These are phyloP conservation scores for Notodonta ziczac DNA, from an alignment of 2,888 invertebrate species.

Conservation along the genomic window DNA sequence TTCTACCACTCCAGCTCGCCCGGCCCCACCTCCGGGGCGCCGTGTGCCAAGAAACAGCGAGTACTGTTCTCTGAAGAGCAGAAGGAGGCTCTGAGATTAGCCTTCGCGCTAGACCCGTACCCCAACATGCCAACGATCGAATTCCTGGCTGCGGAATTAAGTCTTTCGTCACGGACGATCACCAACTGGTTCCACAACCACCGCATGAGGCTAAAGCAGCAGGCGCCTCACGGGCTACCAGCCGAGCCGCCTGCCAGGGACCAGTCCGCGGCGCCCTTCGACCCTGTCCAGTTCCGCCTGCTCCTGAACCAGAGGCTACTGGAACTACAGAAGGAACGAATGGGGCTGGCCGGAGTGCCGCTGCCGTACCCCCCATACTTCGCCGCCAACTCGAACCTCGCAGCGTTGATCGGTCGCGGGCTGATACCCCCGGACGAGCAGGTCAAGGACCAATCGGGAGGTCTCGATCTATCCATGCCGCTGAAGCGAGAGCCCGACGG, in stretches of 20 bases:
- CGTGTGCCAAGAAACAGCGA: slow-evolving; percentile 96
- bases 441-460: slow-evolving; percentile 92
- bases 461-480: slow-evolving; percentile 94
- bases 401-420: slow-evolving; percentile 90
- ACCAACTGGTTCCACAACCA: slow-evolving; percentile 99
- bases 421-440: slow-evolving; percentile 84
- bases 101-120: slow-evolving; percentile 98
- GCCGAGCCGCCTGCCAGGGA: slow-evolving; percentile 91
- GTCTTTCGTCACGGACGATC: slow-evolving; percentile 96
- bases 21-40: slow-evolving; percentile 89
- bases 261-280: slow-evolving; percentile 91
- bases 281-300: slow-evolving; percentile 95
- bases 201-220: slow-evolving; percentile 98
- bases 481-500: slow-evolving; percentile 91
- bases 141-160: slow-evolving; percentile 95
- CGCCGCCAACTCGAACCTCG: slow-evolving; percentile 90
- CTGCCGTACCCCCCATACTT: slow-evolving; percentile 91
- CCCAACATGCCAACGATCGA: slow-evolving; percentile 98
- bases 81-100: slow-evolving; percentile 96
- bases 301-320: slow-evolving; percentile 94
- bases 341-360: slow-evolving; percentile 91
- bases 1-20: slow-evolving; percentile 94
- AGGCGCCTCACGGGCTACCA: slow-evolving; percentile 91
- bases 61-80: slow-evolving; percentile 99
- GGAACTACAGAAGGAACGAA: slow-evolving; percentile 93